Base-by-base conservation (phyloP, 2,888 invertebrate species). In the Junonia oenone region DNA sequence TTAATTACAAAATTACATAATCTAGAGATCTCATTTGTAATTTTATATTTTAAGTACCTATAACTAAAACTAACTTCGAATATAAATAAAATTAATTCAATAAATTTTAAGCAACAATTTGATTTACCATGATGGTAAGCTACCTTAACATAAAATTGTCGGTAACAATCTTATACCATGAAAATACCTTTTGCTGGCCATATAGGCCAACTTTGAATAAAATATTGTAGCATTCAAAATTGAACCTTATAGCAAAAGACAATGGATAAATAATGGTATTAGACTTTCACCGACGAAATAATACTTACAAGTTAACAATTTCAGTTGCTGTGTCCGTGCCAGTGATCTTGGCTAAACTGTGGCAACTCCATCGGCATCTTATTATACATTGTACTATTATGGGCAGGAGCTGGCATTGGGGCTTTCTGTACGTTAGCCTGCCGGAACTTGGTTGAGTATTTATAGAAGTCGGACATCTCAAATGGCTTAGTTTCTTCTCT, bases 401-500 rank as follows among this genome's bases (percentile, higher is more conserved):
- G 72, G 15, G 77, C 73, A 29, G 78, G 74, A 58, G 73, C 80
- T 4, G 73, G 71, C 33, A 72, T 60, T 1, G 72, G 64, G 35
- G 68, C 67, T 60, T 85, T 88, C 46, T 78, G 83, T 52, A 70
- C 68, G 70, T 74, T 81, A 1, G 76, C 75, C 70, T 97, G 94
- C 60, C 98, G 93, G 78, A 95, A 97, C 78, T 98, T 97, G 4
- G 97, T 98, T 50, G 98, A 98, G 81, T 99, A 99, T 83, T 98
- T 99, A 81, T 98, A 99, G 81, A 98, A 98, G 83, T 99, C 99
- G 0, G 98, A 95, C 96, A 98, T 98, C 91, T 98, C 98, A 86
- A 98, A 99, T 2, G 98, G 98, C 78, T 99, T 99, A 0, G 97
- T 96, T 55, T 97, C 96, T 87, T 99, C 98, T 71, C 96, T 93